phyloP scores from a whole-genome alignment of 2,888 invertebrate species.

The Oscheius sp. region DNA sequence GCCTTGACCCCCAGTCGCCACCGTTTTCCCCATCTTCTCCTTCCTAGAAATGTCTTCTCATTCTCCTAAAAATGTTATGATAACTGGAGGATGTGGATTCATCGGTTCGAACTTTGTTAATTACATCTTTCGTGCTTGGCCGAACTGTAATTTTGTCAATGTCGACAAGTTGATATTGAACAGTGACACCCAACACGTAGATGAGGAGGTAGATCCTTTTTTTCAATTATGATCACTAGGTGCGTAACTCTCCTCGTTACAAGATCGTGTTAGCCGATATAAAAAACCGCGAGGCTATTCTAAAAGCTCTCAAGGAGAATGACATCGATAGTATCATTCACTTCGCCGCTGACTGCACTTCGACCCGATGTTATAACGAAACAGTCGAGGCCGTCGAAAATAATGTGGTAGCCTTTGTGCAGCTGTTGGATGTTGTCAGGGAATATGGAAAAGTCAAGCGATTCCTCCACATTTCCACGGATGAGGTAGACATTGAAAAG shows the following conservation, averaged over 20 bases:
- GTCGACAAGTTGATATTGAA: constrained; percentile 67
- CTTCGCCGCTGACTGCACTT: constrained; percentile 69
- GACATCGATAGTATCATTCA: constrained; percentile 68
- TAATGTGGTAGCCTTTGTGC: constrained; percentile 65
- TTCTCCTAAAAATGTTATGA: constrained; percentile 60
- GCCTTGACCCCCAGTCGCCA: constrained; percentile 13
- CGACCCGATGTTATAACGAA: constrained; percentile 66
- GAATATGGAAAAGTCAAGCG: constrained; percentile 58
- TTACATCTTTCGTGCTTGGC: constrained; percentile 63
- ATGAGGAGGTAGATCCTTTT: constrained; percentile 35
- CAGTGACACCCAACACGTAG: constrained; percentile 65
- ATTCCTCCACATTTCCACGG: constrained; percentile 68
- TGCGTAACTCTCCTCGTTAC: constrained; percentile 60
- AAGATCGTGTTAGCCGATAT: constrained; percentile 63
- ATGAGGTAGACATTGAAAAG: constrained; percentile 49
- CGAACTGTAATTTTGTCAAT: constrained; percentile 62
- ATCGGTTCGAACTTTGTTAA: constrained; percentile 69
- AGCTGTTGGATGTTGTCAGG: constrained; percentile 61
- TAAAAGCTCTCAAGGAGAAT: constrained; percentile 53
- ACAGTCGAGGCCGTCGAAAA: constrained; percentile 66
- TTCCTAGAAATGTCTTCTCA: constrained; percentile 11
- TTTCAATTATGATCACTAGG: constrained; percentile 12
- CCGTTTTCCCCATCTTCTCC: not conserved
- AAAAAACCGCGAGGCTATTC: constrained; percentile 59
- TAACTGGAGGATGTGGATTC: constrained; percentile 70